Percentiles rank a stretch among this genome's conserved stretches.
Conservation (phyloP, 2,888 invertebrate species). For the Lasioglossum pauxillum region DNA sequence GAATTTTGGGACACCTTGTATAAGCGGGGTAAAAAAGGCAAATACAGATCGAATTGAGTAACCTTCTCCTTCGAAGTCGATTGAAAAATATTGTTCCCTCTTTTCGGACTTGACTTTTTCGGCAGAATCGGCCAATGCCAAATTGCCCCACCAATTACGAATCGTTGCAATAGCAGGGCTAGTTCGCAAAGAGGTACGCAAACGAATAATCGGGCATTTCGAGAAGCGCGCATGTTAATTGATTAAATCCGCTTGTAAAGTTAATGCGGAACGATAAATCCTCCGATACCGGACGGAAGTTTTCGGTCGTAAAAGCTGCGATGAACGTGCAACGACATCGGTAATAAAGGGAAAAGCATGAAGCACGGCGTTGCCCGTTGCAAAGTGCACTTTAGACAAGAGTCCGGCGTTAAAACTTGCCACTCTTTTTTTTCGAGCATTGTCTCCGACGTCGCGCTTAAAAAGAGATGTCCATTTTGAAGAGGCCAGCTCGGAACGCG, state of each 20-base stretch:
- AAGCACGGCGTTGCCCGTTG: constrained; percentile 4
- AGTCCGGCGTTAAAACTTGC: constrained; percentile 11
- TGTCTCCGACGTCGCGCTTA: constrained; percentile 1
- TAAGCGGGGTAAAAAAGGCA: too few relatives aligned
- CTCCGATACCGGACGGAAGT: neutral
- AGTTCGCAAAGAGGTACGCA: neutral
- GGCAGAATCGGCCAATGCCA: neutral
- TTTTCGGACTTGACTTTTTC: neutral
- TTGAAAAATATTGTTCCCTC: neutral
- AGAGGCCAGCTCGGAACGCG: neutral
- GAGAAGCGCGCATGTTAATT: neutral
- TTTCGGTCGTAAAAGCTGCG: neutral
- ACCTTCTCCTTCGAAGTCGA: too few relatives aligned
- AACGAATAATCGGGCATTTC: neutral
- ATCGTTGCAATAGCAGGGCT: neutral
- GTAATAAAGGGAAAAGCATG: neutral
- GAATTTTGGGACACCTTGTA: too few relatives aligned
- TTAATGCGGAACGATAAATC: neutral
- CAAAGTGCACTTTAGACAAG: constrained; percentile 16
- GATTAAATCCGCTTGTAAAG: neutral
- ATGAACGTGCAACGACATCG: neutral
- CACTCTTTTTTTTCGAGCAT: constrained; percentile 3
- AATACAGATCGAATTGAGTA: too few relatives aligned
- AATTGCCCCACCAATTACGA: neutral
- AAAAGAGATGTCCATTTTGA: constrained; percentile 10